Evolutionary conservation across 2,113 vertebrate species (phyloP), one percentile per base, ranked within the genome.

Genomic region (Hippocampus guttulatus): DNA sequence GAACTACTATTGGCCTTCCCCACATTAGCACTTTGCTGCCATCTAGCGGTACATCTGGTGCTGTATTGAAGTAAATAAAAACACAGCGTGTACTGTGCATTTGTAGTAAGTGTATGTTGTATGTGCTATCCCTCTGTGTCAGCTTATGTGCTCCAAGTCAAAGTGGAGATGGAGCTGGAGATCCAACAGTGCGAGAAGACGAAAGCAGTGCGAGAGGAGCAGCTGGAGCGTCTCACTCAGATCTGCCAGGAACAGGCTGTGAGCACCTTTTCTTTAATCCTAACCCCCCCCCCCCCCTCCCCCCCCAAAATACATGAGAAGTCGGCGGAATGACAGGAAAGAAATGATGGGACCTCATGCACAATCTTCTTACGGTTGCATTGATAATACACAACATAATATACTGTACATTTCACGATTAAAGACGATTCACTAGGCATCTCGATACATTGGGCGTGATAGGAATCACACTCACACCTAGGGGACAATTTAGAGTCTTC

Each of bases 211-310:
- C 94, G 96, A 72, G 97, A 99, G 8, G 97, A 99, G 77, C 96
- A 99, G 91, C 93, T 99, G 87, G 97, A 99, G 89, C 94, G 95
- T 71, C 93, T 99, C 88, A 98, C 97, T 4, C 97, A 99, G 90
- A 97, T 99, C 91, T 99, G 97, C 88, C 97, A 99, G 90, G 97
- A 99, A 85, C 96, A 99, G 90, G 97, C 96, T 83, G 97, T 99
- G 91, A 95, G 79, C 33, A 57, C 52, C 20, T 68, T 41, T 9
- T 25, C 21, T 38, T 38, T 38, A 55, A 54, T 54, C 52, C 1
- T n/a, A 54, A 54, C 20, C n/a, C n/a, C 8, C 21, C 21, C 8
- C 3, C n/a, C n/a, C 30, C 30, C 30, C 27, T 2, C 30, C 30
- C 30, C 30, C 30, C 30, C 3, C 3, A 33, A 33, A 33, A 33